Percentiles rank a stretch among this genome's conserved stretches.
Conservation (phyloP, 1,140 invertebrate genomes). For the Drosophila kikkawai region DNA sequence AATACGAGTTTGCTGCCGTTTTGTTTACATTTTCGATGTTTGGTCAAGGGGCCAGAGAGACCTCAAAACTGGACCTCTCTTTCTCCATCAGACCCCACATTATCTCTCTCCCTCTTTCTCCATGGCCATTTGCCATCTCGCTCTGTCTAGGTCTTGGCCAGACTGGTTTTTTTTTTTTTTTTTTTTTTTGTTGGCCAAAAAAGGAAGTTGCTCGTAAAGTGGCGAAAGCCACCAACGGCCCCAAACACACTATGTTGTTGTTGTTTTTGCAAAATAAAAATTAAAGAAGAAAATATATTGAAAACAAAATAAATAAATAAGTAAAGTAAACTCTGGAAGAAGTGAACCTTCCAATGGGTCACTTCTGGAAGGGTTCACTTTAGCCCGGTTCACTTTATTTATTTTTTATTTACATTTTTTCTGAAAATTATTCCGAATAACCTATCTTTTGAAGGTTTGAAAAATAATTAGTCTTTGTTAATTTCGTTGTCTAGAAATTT, state of each 20-base stretch:
- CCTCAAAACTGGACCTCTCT: conserved; percentile 41
- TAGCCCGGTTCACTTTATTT: too few species aligned
- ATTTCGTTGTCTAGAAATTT: neutral
- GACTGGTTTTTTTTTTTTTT: conserved; percentile 64
- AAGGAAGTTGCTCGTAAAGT: conserved; percentile 81
- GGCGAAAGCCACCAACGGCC: conserved; percentile 70
- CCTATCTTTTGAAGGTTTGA: neutral
- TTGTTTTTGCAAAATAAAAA: conserved; percentile 27
- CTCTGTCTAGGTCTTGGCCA: conserved; percentile 42
- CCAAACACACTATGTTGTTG: conserved; percentile 43
- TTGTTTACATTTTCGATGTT: conserved; percentile 69
- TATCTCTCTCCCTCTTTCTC: neutral
- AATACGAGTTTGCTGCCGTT: conserved; percentile 45
- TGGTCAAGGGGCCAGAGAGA: conserved; percentile 31
- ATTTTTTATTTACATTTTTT: neutral
- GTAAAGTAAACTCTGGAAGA: neutral
- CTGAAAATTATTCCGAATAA: neutral
- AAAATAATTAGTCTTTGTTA: neutral
- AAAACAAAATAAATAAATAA: conserved; percentile 29
- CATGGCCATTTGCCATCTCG: conserved; percentile 5
- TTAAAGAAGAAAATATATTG: conserved; percentile 26
- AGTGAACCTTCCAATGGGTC: neutral
- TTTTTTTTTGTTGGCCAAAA: conserved; percentile 57
- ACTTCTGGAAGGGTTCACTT: neutral
- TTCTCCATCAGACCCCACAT: conserved; percentile 1